Conservation (phyloP, 2,113 vertebrate species). For the Myodes glareolus region DNA sequence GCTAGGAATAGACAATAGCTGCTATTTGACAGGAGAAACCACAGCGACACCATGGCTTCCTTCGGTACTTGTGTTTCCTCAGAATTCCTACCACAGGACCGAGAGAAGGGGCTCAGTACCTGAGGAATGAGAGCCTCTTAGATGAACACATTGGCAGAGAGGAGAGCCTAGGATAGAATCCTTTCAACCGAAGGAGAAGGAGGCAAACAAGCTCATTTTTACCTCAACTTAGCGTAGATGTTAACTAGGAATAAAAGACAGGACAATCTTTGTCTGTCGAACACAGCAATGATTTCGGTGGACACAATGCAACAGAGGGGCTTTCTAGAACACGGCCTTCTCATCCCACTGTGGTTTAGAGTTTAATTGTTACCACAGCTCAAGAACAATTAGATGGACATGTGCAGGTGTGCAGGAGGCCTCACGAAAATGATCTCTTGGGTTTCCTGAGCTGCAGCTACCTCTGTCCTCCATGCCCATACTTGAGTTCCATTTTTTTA, state of each 20-base stretch:
- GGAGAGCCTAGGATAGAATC: not conserved
- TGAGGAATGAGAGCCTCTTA: not conserved
- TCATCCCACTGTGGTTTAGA: not conserved
- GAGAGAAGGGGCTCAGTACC: not conserved
- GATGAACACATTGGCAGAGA: not conserved
- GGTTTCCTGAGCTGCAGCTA: not conserved
- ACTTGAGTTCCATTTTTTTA: not conserved
- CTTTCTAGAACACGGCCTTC: fast-evolving
- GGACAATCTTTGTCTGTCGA: not conserved
- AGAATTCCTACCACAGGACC: not conserved
- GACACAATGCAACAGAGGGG: not conserved
- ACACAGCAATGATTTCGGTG: not conserved
- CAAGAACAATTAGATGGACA: not conserved
- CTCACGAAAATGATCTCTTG: not conserved
- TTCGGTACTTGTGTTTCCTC: not conserved
- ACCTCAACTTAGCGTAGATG: not conserved
- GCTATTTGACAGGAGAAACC: not conserved
- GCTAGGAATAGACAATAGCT: fast-evolving
- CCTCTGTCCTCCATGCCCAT: not conserved
- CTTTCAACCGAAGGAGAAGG: not conserved
- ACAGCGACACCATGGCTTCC: fast-evolving
- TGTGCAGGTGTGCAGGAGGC: not conserved
- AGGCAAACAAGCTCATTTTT: not conserved
- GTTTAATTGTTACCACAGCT: not conserved
- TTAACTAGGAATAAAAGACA: not conserved